phyloP scores from a whole-genome alignment of 64 coral and sea anemone species.

The Stichodactyla mertensii region DNA sequence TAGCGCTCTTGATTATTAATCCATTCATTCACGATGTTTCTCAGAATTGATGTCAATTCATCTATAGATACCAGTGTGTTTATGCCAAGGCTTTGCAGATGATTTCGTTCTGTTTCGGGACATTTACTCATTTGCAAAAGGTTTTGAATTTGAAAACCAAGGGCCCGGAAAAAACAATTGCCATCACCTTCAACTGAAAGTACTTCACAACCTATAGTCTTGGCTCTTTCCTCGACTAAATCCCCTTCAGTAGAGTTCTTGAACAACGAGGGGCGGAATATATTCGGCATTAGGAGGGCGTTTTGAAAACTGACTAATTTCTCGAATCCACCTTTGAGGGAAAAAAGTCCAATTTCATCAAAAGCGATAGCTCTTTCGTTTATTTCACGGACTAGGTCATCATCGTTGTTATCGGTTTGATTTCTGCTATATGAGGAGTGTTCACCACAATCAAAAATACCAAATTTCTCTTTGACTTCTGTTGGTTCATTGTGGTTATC shows the following conservation, averaged over 20 bases:
- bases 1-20: background rate
- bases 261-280: background rate
- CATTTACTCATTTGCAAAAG: background rate
- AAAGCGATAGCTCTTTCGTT: background rate
- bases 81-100: background rate
- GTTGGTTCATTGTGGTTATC: background rate
- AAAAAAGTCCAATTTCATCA: background rate
- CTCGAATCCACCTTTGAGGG: background rate
- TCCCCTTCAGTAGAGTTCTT: background rate
- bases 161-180: background rate
- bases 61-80: background rate
- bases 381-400: background rate
- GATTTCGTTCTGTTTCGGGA: background rate
- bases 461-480: background rate
- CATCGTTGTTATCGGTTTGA: background rate
- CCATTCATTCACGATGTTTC: background rate
- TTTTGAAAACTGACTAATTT: background rate
- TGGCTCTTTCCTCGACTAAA: background rate
- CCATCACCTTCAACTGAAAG: background rate
- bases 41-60: background rate
- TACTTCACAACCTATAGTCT: background rate
- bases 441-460: background rate
- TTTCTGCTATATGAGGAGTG: background rate
- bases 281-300: background rate
- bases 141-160: background rate